Evolutionary conservation across 1,140 invertebrate species (phyloP), one percentile per base, ranked within the genome.

Genomic region (Brachionus sp.): DNA sequence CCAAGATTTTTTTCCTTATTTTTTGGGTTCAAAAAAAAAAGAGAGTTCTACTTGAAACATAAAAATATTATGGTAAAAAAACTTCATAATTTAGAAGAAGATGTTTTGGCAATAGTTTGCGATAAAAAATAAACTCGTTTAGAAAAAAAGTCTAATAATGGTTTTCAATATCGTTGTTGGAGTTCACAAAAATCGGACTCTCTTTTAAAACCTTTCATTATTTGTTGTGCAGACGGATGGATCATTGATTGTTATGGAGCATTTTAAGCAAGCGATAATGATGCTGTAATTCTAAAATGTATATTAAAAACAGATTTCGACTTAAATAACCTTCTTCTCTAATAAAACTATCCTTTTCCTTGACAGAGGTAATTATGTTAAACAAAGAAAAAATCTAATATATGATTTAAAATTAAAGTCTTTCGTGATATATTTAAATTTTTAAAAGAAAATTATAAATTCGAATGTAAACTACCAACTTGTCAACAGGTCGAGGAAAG

Each of bases 21-120:
- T 75, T 75, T 33, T 75, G 16, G 70, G 70, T 25, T 35, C 7
- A 75, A 75, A 46, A 44, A 19, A 23, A 46, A 46, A 25, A 75
- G 70, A 46, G 39, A 75, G 23, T 75, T 75, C 25, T 75, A 46
- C 25, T 46, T 75, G 25, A 75, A 75, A 75, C 42, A 75, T 46
- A 75, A 75, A 29, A 75, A 75, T 75, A 25, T 46, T 46, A 75
- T 75, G 70, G 10, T 75, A 46, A 75, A 13, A 12, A 35, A 46
- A 46, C 19, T 46, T 13, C 23, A 46, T n/a, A 23, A 75, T 19
- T 75, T 46, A 23, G 25, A 75, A 19, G 2, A 35, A 25, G 25
- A 75, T 75, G 42, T 25, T 46, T 46, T 75, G 33, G 70, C 25
- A 75, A 75, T 75, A n/a, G 70, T 75, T 25, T 44, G 39, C 25